Conservation (phyloP, 2,113 vertebrate genomes). For the Cygnus atratus region DNA sequence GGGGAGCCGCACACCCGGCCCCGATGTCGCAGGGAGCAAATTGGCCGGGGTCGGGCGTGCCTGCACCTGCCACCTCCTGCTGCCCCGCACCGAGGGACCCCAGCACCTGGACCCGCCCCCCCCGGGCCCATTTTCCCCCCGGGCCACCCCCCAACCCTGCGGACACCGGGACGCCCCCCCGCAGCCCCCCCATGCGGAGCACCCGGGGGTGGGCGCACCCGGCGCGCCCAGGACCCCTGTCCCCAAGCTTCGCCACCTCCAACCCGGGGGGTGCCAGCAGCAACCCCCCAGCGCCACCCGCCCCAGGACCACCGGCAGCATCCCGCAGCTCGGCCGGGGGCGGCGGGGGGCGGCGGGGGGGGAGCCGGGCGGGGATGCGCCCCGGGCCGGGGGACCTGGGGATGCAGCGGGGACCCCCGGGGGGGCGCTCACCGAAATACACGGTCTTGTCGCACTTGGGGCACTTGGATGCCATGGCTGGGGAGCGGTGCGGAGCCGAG, state of each 20-base stretch:
- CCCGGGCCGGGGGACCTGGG: neutral
- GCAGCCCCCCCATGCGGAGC: too few species aligned
- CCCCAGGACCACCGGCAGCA: too few species aligned
- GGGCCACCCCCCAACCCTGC: neutral
- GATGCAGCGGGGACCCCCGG: neutral
- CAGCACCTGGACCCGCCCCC: rapidly evolving
- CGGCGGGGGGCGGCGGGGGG: too few species aligned
- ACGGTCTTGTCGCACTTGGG: conserved; percentile 95
- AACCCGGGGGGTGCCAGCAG: too few species aligned
- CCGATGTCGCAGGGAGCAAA: neutral
- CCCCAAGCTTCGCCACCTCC: too few species aligned
- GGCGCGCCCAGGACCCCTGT: too few species aligned
- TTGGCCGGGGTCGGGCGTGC: neutral
- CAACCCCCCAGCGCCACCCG: too few species aligned
- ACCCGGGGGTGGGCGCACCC: too few species aligned
- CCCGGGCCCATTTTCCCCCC: neutral
- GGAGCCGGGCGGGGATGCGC: neutral
- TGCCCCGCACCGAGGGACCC: rapidly evolving
- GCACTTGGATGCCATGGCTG: conserved; percentile 90
- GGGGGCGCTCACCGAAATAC: conserved; percentile 88
- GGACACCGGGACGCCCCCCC: neutral
- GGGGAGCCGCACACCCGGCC: neutral
- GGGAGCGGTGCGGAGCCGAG: neutral
- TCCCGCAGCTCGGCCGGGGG: too few species aligned
- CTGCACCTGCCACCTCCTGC: conserved; percentile 17